Base-by-base conservation (phyloP, 1,140 invertebrate genomes). In the Drosophila biarmipes region DNA sequence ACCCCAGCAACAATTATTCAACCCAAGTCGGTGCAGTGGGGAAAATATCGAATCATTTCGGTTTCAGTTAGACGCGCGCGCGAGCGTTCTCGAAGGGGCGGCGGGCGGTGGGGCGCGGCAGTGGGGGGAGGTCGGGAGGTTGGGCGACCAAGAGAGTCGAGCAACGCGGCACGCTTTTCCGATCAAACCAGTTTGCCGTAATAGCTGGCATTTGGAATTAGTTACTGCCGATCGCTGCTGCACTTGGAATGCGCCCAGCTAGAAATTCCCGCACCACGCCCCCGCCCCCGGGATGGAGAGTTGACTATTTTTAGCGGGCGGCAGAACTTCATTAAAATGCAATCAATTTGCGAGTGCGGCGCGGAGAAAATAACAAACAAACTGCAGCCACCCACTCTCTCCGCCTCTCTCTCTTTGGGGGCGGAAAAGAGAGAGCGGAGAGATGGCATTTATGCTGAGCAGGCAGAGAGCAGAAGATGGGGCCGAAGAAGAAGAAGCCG, bases 271-370 rank as follows among this genome's bases (percentile, higher is more conserved):
- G 67, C 80, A 71, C 42, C 63, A 46, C 66, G 84, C 55, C 72
- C 63, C 59, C 24, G 27, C 46, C 46, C 21, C n/a, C 10, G 4
- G 14, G 17, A 49, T 38, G 21, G 45, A 67, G 37, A 67, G 29
- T 27, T 49, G 7, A 64, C 84, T 87, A 89, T 87, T 87, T 89
- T 72, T 89, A 86, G 78, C 37, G 34, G 24, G 40, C 40, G 31
- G 24, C 73, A 78, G 58, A 82, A 82, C 74, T 76, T 75, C 54
- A 72, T 87, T 69, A 37, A 87, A 81, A 76, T 82, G 71, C 84
- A 87, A 76, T 82, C 71, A 74, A 89, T 79, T 87, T 76, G 82
- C 82, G 89, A 89, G 74, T 89, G 78, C 77, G 51, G 73, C 61
- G 68, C 52, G 64, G 40, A 54, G 57, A 78, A 62, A 78, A 40